phyloP scores from a whole-genome alignment of 2,113 vertebrate genomes.

The Hemibagrus wyckioides region DNA sequence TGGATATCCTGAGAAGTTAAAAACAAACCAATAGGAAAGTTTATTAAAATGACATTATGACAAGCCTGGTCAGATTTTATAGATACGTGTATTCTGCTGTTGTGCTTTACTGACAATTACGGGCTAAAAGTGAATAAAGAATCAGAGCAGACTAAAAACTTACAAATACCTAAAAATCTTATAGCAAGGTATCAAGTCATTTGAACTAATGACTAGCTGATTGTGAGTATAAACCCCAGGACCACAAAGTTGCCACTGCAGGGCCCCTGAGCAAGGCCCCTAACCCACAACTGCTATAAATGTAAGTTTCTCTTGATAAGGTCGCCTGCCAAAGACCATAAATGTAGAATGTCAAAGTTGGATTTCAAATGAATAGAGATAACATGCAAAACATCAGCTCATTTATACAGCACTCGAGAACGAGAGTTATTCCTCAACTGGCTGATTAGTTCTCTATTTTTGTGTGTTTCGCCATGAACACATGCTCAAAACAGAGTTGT shows the following conservation, averaged over 20 bases:
- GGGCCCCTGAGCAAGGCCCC: too few species aligned
- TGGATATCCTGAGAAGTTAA: constrained; percentile 85
- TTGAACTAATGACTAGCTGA: too few species aligned
- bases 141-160: not conserved
- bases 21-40: not conserved
- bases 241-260: too few species aligned
- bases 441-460: not conserved
- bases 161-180: not conserved
- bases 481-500: not conserved
- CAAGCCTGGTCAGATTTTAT: not conserved
- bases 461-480: not conserved
- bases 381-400: not conserved
- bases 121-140: not conserved
- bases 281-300: too few species aligned
- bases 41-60: not conserved
- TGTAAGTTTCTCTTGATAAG: too few species aligned
- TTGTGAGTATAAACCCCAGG: too few species aligned
- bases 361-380: not conserved
- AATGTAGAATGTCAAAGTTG: too few species aligned
- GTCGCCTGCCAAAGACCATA: too few species aligned
- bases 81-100: not conserved
- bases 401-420: not conserved
- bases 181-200: too few species aligned
- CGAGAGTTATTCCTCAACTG: not conserved
- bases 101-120: not conserved